Base-by-base conservation (phyloP, 2,888 invertebrate species). In the Taphrorychus bicolor region DNA sequence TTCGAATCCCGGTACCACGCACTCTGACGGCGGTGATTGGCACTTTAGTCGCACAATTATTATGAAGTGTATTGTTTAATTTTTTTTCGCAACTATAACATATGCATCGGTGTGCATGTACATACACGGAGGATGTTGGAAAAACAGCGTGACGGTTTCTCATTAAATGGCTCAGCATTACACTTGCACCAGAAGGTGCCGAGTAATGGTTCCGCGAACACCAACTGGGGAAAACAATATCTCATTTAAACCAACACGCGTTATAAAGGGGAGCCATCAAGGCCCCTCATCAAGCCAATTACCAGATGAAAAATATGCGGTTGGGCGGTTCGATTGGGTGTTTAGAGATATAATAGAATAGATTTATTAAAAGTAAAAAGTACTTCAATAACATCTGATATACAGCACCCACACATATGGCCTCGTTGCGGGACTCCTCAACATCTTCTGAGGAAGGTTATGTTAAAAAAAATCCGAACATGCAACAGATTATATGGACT, bases 171-270 rank as follows among this genome's bases (percentile, higher is more conserved):
- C 45, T 17, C n/a, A n/a, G 14, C 45, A 17, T 45, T 45, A 45
- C 17, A 17, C 32, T 45, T 14, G 17, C 17, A 16, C 9, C 45
- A 45, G 17, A 17, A 45, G 45, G 45, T 45, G 45, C 14, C 45
- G 45, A 45, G 45, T 45, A 45, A 45, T 45, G 45, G 45, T 45
- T 45, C 45, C 45, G 45, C 45, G 45, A 45, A 45, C 45, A 45
- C 45, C 32, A 32, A 32, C 1, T 32, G 32, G 17, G 9, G 45
- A 45, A 45, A 45, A 45, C 45, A 7, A 45, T 7, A 45, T 45
- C 45, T 45, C 32, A 32, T 32, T 32, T 32, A 32, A 32, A 32
- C 2, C 32, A 32, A 11, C 32, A 32, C 32, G n/a, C n/a, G n/a
- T n/a, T n/a, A n/a, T n/a, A n/a, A n/a, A n/a, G n/a, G n/a, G n/a